Evolutionary conservation across 2,797 vertebrate genomes (phyloP), one percentile per base, ranked within the genome.

Genomic region (Girardinus metallicus): DNA sequence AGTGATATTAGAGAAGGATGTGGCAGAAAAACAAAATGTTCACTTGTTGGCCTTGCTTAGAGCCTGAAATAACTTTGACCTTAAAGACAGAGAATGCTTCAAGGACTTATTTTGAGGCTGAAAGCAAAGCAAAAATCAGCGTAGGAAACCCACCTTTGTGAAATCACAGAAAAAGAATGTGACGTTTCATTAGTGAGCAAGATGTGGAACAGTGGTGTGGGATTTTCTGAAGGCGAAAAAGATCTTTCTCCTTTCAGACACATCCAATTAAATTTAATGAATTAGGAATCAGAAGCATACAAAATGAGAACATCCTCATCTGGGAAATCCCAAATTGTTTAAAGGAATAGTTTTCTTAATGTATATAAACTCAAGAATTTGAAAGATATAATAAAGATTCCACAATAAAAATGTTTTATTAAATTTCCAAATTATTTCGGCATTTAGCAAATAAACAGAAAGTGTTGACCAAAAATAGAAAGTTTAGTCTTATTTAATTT

Each of bases 1-100:
- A 79, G n/a, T 76, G 26, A 78, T 73, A 75, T 79, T 12, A 77
- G 71, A 70, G 21, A 70, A 18, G 8, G 74, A 46, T 16, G 5
- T 0, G 0, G 4, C 0, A 2, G 81, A 13, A 70, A 62, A 55
- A 31, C 5, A 68, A 34, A 80, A 64, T 66, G 3, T 39, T 44
- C 36, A 9, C 62, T 66, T 4, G 57, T 77, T 39, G 12, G 6
- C 15, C 13, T 74, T 0, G 0, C 60, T 9, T 60, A 12, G 1
- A 36, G 5, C 60, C 26, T 72, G 49, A 68, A 53, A 74, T 9
- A 75, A 55, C 11, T 76, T 75, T 55, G 31, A 39, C 12, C 2
- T 68, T 34, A 36, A 36, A 72, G 49, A 53, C 13, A 36, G 2
- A 21, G 1, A 29, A 62, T 18, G 31, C 18, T 62, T 10, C 34